Evolutionary conservation across 2,113 vertebrate species (phyloP).

Genomic region (Apteryx owenii): DNA sequence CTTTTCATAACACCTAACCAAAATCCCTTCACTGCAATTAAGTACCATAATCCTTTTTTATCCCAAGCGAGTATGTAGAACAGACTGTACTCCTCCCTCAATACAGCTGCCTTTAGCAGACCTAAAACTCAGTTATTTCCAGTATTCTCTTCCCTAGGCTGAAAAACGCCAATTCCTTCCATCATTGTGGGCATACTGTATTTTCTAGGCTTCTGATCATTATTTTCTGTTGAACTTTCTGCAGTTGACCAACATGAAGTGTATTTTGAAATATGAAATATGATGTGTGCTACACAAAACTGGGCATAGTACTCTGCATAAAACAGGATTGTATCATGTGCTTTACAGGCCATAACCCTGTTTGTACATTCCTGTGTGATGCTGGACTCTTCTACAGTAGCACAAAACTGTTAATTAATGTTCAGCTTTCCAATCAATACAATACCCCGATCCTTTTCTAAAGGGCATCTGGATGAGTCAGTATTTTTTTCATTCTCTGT

Average conservation of each 20-base stretch:
- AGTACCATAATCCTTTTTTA: background rate
- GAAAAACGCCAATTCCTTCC: background rate
- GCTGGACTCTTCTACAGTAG: background rate
- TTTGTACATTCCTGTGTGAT: background rate
- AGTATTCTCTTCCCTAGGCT: background rate
- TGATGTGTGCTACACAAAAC: background rate
- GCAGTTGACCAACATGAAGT: background rate
- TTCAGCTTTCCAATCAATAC: background rate
- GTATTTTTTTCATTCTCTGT: background rate
- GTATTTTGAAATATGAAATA: too few relatives aligned
- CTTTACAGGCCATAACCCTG: background rate
- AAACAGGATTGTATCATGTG: background rate
- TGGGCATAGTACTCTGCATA: background rate
- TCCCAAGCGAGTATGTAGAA: rapidly evolving
- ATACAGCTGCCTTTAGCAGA: background rate
- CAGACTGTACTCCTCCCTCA: background rate
- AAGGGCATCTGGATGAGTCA: background rate
- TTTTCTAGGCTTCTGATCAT: background rate
- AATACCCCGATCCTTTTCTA: background rate
- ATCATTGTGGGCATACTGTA: background rate
- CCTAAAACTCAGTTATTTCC: background rate
- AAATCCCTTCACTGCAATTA: background rate
- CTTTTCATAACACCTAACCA: background rate
- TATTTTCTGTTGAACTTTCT: background rate
- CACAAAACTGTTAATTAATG: background rate